Evolutionary conservation across 2,113 vertebrate genomes (phyloP).

Genomic region (Chamaea fasciata): DNA sequence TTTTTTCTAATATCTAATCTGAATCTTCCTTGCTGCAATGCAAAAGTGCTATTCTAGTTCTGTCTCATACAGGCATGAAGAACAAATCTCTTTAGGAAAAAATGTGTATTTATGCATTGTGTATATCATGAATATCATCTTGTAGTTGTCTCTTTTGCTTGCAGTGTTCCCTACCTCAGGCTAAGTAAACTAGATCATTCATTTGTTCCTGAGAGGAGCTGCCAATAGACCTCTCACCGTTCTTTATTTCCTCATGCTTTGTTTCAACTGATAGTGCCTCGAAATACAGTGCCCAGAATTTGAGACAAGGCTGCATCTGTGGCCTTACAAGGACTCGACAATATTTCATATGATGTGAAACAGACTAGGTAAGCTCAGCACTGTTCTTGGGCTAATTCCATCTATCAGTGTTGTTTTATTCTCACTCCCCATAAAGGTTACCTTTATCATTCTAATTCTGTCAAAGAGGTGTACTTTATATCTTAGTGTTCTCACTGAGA

Average conservation of each 20-base stretch:
- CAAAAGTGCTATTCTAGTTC: neutral
- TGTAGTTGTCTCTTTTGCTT: neutral
- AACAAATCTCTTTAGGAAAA: neutral
- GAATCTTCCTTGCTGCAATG: neutral
- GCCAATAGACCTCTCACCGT: neutral
- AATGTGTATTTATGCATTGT: neutral
- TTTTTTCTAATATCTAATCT: neutral
- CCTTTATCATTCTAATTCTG: neutral
- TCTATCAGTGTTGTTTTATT: neutral
- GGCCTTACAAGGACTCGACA: neutral
- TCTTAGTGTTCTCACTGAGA: neutral
- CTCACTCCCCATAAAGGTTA: neutral
- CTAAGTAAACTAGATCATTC: neutral
- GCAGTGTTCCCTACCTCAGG: neutral
- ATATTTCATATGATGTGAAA: neutral
- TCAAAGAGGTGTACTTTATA: neutral
- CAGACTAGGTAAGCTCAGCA: neutral
- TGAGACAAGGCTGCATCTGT: neutral
- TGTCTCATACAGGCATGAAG: neutral
- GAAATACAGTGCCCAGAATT: neutral
- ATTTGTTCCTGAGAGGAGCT: neutral
- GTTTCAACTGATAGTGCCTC: neutral
- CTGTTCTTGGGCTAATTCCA: neutral
- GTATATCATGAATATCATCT: neutral
- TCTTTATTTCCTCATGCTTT: neutral